Conservation (phyloP, 2,797 vertebrate genomes). For the Cottoperca gobio region DNA sequence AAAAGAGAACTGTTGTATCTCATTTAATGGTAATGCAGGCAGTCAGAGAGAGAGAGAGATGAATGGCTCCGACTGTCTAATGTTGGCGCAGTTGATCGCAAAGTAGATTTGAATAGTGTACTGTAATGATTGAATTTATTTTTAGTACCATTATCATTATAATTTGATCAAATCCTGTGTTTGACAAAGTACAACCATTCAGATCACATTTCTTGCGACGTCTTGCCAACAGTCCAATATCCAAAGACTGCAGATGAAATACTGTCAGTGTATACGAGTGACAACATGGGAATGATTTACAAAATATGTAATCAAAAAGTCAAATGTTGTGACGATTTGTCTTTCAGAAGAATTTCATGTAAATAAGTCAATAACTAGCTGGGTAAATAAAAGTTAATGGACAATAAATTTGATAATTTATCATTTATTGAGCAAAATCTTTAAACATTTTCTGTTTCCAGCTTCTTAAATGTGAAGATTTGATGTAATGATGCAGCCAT, state of each 20-base stretch:
- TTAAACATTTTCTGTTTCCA: not conserved
- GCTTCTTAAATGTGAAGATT: not conserved
- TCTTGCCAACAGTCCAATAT: constrained; percentile 8
- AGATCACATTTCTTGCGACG: constrained; percentile 37
- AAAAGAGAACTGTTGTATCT: constrained; percentile 76
- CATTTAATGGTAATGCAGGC: constrained; percentile 70
- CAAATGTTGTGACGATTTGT: not conserved
- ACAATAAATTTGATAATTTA: not conserved
- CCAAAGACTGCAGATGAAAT: constrained; percentile 14
- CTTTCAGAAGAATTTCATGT: not conserved
- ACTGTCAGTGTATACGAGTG: not conserved
- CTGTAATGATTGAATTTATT: constrained; percentile 65
- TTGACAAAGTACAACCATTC: constrained; percentile 50
- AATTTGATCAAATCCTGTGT: constrained; percentile 56
- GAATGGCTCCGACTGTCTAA: constrained; percentile 55
- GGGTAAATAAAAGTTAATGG: not conserved
- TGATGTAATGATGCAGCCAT: not conserved
- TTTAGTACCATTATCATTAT: constrained; percentile 51
- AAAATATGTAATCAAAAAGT: not conserved
- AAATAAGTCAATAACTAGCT: not conserved
- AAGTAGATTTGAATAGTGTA: constrained; percentile 42
- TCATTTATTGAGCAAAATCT: not conserved
- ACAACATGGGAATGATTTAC: not conserved
- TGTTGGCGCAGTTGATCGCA: constrained; percentile 50
- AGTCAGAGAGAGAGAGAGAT: constrained; percentile 33